These are phyloP conservation scores for Spermophilus dauricus DNA, from an alignment of 2,113 vertebrate genomes.

Conservation along the genomic window DNA sequence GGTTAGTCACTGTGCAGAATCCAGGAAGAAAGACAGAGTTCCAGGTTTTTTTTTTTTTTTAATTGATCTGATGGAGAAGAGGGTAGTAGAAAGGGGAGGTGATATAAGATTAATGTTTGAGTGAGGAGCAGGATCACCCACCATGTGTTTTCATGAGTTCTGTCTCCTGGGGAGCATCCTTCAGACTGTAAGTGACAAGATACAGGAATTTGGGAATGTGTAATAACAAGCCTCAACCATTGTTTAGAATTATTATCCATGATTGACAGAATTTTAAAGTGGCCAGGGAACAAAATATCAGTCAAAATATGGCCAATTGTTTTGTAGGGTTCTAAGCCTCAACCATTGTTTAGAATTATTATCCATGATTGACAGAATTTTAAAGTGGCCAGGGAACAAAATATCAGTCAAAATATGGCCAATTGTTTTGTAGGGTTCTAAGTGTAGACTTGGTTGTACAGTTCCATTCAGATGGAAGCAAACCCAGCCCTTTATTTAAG, in stretches of 20 bases:
- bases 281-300: neutral
- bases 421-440: neutral
- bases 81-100: accelerated
- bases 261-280: neutral
- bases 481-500: neutral
- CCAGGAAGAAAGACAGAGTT: neutral
- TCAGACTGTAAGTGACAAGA: neutral
- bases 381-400: neutral
- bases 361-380: neutral
- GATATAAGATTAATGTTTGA: neutral
- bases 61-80: neutral
- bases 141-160: neutral
- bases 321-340: neutral
- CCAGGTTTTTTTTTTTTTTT: neutral
- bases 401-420: neutral
- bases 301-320: neutral
- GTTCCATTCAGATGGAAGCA: accelerated
- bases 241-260: neutral
- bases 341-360: neutral
- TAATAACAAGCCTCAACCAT: neutral
- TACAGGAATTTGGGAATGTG: neutral
- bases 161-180: neutral
- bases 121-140: neutral
- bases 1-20: neutral
- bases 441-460: accelerated